Base-by-base conservation (phyloP, 2,888 invertebrate species). In the Gortyna flavago region DNA sequence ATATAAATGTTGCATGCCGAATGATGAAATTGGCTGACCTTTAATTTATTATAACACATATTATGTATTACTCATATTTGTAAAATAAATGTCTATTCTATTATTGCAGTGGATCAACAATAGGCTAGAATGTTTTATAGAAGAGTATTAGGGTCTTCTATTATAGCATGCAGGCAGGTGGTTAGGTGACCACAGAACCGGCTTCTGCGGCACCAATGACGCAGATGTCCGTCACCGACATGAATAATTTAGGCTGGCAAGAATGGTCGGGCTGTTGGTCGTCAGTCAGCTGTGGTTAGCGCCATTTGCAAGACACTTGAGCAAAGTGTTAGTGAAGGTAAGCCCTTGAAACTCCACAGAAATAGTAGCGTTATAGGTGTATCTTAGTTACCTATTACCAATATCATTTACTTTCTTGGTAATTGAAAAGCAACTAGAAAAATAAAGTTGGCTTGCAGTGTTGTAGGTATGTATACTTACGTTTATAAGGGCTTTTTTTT, bases 231-330 rank as follows among this genome's bases (percentile, higher is more conserved):
- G 29, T 75, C 59, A 41, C 21, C 29, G 25, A 44, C 32, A 35
- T 74, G 16, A 73, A 78, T 78, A 21, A 80, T 78, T 65, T 48
- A 73, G 21, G 6, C 81, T 65, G 16, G 29, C 72, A 44, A 32
- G 16, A 44, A 64, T 13, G 29, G 54, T 48, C 29, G 48, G 29
- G 29, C 25, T 62, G 44, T 18, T 48, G 35, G 29, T 48, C 38
- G 25, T 48, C 48, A 62, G 51, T 29, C 44, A 72, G 41, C 51
- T 80, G 80, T 25, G 61, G 72, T 72, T 54, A 18, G 18, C 9
- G 13, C 35, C 54, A 41, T 44, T 80, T 35, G 11, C 16, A 72
- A 35, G 44, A 0, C 5, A 57, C 21, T 21, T 48, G 18, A n/a
- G 29, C 21, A 2, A 18, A 32, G 18, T 41, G 21, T n/a, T 38